Percentiles rank a stretch among this genome's conserved stretches.
phyloP scores from a whole-genome alignment of 1,140 invertebrate species.

The Cyrtorhinus lividipennis region DNA sequence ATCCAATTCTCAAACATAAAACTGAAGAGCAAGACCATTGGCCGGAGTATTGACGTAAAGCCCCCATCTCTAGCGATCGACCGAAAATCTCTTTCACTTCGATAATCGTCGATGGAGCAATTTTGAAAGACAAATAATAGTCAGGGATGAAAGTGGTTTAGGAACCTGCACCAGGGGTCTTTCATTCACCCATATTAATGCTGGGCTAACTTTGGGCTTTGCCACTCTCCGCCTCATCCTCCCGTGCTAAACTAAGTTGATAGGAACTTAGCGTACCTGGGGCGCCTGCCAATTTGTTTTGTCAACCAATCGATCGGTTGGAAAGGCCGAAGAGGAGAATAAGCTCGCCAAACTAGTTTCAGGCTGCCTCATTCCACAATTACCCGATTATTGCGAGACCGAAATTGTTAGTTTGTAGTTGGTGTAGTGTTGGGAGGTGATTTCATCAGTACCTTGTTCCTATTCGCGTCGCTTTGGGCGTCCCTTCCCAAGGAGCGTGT shows the following conservation, averaged over 20 bases:
- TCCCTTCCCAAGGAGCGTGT: too few relatives aligned
- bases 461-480: too few relatives aligned
- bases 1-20: too few relatives aligned
- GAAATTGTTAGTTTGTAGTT: too few relatives aligned
- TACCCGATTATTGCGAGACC: neutral
- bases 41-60: neutral
- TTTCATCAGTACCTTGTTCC: too few relatives aligned
- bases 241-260: slow-evolving; percentile 1
- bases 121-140: slow-evolving; percentile 6
- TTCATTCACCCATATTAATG: neutral
- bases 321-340: neutral
- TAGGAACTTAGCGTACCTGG: slow-evolving; percentile 5
- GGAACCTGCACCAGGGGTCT: neutral
- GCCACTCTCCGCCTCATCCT: neutral
- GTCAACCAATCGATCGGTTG: slow-evolving; percentile 2
- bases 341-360: neutral
- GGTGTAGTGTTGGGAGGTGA: too few relatives aligned
- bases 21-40: too few relatives aligned
- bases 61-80: neutral
- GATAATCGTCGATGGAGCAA: slow-evolving; percentile 4
- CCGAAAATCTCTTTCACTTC: slow-evolving; percentile 2
- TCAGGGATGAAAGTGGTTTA: slow-evolving; percentile 3
- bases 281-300: slow-evolving; percentile 5
- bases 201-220: neutral
- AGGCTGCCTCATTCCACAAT: neutral